A percentile compares a stretch with the other conserved stretches of the same genome.
Conservation (phyloP, 2,888 invertebrate species). For the Dorcus hopei region DNA sequence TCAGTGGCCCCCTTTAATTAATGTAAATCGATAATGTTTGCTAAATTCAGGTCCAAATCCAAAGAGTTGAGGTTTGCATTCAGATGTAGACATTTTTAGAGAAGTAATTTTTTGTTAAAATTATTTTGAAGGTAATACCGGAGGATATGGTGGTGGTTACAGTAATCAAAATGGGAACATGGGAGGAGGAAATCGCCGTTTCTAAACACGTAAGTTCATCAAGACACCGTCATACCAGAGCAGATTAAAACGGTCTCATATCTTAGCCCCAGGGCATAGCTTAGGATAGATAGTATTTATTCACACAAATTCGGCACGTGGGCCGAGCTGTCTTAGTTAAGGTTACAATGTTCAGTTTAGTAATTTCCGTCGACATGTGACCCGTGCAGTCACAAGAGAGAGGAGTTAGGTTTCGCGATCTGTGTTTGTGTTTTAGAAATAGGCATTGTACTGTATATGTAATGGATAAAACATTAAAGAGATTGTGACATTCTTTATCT, state of each 20-base stretch:
- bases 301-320: conserved; percentile 2
- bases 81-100: too few species aligned
- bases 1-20: too few species aligned
- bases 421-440: conserved; percentile 26
- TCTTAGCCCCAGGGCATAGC: conserved; percentile 17
- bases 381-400: background rate
- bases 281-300: conserved; percentile 14
- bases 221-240: conserved; percentile 24
- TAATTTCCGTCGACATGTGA: conserved; percentile 7
- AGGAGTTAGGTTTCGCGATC: conserved; percentile 16
- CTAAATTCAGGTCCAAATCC: too few species aligned
- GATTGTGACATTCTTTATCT: conserved; percentile 11
- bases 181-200: conserved; percentile 46
- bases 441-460: conserved; percentile 24
- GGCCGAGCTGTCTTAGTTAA: conserved; percentile 12
- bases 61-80: too few species aligned
- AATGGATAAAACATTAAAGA: conserved; percentile 23
- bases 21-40: too few species aligned
- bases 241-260: conserved; percentile 20
- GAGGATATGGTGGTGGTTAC: conserved; percentile 48
- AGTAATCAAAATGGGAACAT: conserved; percentile 49
- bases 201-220: conserved; percentile 23
- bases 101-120: too few species aligned
- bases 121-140: conserved; percentile 37
- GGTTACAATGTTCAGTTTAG: conserved; percentile 22